Evolutionary conservation across 2,797 vertebrate genomes (phyloP).

Genomic region (Sebastes steindachneri): DNA sequence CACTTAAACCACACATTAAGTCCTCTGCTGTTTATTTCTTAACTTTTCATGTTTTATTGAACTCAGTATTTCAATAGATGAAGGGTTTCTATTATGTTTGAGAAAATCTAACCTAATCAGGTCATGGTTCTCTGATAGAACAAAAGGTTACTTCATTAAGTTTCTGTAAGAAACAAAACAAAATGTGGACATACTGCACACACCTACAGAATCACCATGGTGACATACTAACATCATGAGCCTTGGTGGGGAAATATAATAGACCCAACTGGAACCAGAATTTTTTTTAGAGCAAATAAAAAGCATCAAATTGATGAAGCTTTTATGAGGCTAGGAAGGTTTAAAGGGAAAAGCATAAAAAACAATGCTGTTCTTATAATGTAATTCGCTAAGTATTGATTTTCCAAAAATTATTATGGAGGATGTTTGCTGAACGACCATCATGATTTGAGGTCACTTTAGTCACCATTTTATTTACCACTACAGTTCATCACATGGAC

Average conservation of each 20-base stretch:
- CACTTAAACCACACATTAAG: not conserved
- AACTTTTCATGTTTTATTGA: not conserved
- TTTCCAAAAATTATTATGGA: not conserved
- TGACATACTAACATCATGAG: not conserved
- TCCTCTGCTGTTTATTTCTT: not conserved
- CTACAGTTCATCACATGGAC: not conserved
- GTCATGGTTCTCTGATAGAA: not conserved
- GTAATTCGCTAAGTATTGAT: not conserved
- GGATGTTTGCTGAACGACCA: not conserved
- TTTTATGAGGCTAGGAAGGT: not conserved
- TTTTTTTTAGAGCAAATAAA: not conserved
- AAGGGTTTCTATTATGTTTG: not conserved
- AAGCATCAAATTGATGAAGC: not conserved
- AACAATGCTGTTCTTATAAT: not conserved
- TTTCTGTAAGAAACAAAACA: not conserved
- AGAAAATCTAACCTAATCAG: not conserved
- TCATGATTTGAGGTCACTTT: not conserved
- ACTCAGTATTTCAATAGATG: not conserved
- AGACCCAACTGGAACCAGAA: not conserved
- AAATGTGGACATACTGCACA: not conserved
- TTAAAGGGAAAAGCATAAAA: not conserved
- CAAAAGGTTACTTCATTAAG: not conserved
- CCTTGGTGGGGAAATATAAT: not conserved
- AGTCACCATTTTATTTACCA: constrained; percentile 11
- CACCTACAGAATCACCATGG: not conserved